Conservation (phyloP, 2,113 vertebrate genomes). For the Tragelaphus buxtoni region DNA sequence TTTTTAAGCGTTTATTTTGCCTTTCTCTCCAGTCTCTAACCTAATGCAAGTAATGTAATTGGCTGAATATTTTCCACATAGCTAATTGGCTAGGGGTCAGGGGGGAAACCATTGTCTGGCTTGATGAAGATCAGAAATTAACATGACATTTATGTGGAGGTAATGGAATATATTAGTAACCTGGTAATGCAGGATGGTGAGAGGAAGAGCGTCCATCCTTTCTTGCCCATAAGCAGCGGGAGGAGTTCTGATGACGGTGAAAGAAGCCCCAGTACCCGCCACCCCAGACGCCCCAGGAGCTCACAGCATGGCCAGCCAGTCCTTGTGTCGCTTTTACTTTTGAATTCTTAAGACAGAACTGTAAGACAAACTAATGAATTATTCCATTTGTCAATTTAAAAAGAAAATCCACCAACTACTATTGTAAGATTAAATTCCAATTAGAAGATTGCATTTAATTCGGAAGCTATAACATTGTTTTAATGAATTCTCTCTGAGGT, state of each 20-base stretch:
- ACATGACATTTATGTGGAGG: conserved; percentile 93
- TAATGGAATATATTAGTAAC: conserved; percentile 95
- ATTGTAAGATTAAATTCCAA: conserved; percentile 87
- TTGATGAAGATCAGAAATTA: conserved; percentile 94
- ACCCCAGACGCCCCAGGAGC: conserved; percentile 49
- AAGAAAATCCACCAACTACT: conserved; percentile 83
- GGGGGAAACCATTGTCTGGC: conserved; percentile 86
- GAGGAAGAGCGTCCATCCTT: conserved; percentile 79
- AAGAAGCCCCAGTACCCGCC: conserved; percentile 77
- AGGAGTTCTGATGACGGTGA: conserved; percentile 84
- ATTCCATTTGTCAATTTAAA: conserved; percentile 88
- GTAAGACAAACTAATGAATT: conserved; percentile 88
- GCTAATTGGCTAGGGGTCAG: conserved; percentile 88
- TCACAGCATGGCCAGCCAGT: conserved; percentile 80
- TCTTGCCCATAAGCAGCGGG: conserved; percentile 78
- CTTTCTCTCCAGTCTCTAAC: conserved; percentile 82
- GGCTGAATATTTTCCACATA: conserved; percentile 87
- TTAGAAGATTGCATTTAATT: conserved; percentile 87
- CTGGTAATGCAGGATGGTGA: conserved; percentile 86
- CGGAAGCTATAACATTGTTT: conserved; percentile 81
- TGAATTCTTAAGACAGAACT: conserved; percentile 81
- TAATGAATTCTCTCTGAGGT: conserved; percentile 89
- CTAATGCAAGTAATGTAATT: conserved; percentile 85
- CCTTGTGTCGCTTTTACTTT: conserved; percentile 88
- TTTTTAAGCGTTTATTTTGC: conserved; percentile 82